These are phyloP conservation scores for Apogon hyalosoma DNA, from an alignment of 2,797 vertebrate genomes.

Conservation along the genomic window DNA sequence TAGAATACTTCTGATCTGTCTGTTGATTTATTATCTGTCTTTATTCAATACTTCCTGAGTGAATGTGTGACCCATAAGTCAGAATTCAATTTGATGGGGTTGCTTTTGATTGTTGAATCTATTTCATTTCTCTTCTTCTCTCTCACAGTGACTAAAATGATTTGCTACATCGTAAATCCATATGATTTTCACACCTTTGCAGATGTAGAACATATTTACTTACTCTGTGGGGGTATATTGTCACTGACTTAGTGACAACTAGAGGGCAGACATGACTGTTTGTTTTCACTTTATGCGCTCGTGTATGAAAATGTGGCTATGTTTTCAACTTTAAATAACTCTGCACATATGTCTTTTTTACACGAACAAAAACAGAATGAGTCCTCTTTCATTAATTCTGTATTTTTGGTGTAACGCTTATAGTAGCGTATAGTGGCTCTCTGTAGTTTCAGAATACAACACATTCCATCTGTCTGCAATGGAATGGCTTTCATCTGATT, in stretches of 20 bases:
- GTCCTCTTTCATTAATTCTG: not conserved
- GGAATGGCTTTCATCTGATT: too few relatives aligned
- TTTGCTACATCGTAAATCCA: too few relatives aligned
- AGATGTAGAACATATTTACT: slow-evolving; percentile 11
- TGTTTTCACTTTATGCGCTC: slow-evolving; percentile 37
- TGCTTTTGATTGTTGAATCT: too few relatives aligned
- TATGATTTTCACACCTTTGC: too few relatives aligned
- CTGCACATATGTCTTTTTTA: not conserved
- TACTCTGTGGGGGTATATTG: slow-evolving; percentile 40
- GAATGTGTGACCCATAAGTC: too few relatives aligned
- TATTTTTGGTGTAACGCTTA: not conserved
- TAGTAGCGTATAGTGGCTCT: not conserved
- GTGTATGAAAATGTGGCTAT: not conserved
- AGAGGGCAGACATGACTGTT: slow-evolving; percentile 81
- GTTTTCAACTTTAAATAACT: not conserved
- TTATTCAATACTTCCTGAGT: too few relatives aligned
- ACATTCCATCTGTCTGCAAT: too few relatives aligned
- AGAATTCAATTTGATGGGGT: too few relatives aligned
- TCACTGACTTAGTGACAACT: slow-evolving; percentile 76
- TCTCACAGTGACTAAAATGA: too few relatives aligned
- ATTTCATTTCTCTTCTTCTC: too few relatives aligned
- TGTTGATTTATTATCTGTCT: too few relatives aligned
- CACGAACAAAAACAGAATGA: not conserved
- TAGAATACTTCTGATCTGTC: not conserved
- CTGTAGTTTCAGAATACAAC: too few relatives aligned